Percentiles rank a stretch among this genome's conserved stretches.
Conservation (phyloP, 2,888 invertebrate genomes). For the Resseliella maxima region DNA sequence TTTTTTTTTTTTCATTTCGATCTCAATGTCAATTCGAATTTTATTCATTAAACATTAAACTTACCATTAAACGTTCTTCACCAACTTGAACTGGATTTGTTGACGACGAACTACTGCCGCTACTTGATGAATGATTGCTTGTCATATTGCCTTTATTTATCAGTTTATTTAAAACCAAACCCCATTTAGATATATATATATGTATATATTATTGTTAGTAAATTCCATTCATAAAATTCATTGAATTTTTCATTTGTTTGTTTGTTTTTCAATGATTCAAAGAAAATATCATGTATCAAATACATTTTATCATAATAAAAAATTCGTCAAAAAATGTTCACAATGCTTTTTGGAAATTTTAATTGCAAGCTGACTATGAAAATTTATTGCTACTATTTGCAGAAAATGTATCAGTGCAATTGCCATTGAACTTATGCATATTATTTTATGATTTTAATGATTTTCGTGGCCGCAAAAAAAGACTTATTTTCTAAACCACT, state of each 20-base stretch:
- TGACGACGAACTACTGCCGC: slow-evolving; percentile 64
- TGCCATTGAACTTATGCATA: background rate
- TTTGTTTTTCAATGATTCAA: no score
- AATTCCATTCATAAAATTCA: no score
- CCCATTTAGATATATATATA: background rate
- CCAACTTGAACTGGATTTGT: slow-evolving; percentile 63
- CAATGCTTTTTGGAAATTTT: no score
- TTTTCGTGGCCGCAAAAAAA: no score
- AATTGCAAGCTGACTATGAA: no score
- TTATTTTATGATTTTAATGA: no score
- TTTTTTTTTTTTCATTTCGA: background rate
- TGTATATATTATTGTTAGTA: background rate
- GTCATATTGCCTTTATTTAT: slow-evolving; percentile 31
- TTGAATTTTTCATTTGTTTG: background rate
- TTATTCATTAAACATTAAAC: no score
- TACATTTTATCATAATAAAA: background rate
- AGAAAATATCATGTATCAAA: no score
- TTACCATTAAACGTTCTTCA: slow-evolving; percentile 67
- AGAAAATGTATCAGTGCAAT: no score
- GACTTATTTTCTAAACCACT: no score
- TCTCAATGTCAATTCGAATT: background rate
- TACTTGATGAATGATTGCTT: slow-evolving; percentile 57
- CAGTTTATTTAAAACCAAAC: background rate
- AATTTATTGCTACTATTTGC: no score
- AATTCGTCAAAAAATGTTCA: no score